These are phyloP conservation scores for Tringa solitaria DNA, from an alignment of 2,113 vertebrate genomes.

Conservation along the genomic window DNA sequence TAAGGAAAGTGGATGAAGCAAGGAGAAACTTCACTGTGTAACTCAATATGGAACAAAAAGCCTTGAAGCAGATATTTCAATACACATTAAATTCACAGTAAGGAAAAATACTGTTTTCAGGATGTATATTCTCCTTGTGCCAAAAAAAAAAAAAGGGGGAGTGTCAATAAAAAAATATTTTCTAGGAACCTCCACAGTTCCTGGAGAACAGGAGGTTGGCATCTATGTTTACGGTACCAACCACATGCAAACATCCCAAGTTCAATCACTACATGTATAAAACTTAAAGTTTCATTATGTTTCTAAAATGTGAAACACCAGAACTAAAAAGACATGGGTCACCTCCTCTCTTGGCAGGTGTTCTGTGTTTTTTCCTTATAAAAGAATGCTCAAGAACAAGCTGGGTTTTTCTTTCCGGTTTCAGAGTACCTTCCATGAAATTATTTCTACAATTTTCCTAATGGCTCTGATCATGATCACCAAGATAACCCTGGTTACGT, in stretches of 20 bases:
- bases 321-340: neutral
- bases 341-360: neutral
- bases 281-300: neutral
- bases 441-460: constrained; percentile 68
- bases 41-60: constrained; percentile 24
- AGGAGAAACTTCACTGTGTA: constrained; percentile 55
- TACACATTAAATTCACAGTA: constrained; percentile 2
- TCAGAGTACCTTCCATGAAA: neutral
- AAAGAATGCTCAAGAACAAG: neutral
- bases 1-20: constrained; percentile 53
- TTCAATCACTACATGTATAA: neutral
- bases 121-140: constrained; percentile 18
- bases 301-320: neutral
- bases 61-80: neutral
- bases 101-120: constrained; percentile 18
- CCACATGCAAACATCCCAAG: neutral
- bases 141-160: neutral
- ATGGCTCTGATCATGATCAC: constrained; percentile 74
- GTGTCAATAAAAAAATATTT: neutral
- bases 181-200: neutral
- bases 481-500: constrained; percentile 6
- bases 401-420: neutral
- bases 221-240: neutral
- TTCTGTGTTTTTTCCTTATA: neutral
- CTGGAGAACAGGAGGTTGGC: neutral